phyloP scores from a whole-genome alignment of 2,113 vertebrate genomes.

The Melanotaenia duboulayi region DNA sequence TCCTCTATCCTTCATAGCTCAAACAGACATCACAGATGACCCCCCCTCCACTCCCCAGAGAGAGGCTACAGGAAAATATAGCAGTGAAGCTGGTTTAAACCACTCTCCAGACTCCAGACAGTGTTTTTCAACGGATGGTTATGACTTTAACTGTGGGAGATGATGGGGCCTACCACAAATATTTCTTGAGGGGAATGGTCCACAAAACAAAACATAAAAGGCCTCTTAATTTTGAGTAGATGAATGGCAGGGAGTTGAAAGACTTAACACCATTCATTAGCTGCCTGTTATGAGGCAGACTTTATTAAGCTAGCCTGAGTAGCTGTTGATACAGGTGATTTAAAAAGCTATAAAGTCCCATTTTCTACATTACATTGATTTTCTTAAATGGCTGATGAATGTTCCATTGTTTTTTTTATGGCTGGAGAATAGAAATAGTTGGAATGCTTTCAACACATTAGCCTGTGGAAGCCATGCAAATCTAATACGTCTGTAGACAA shows the following conservation, averaged over 20 bases:
- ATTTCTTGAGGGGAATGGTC: slow-evolving; percentile 73
- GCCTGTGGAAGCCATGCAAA: not conserved
- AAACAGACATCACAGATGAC: slow-evolving; percentile 48
- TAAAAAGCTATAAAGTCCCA: slow-evolving; percentile 32
- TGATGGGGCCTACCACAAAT: slow-evolving; percentile 72
- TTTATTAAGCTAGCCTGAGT: slow-evolving; percentile 10
- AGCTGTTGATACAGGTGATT: slow-evolving; percentile 38
- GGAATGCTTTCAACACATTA: not conserved
- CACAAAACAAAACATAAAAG: slow-evolving; percentile 78
- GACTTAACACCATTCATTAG: slow-evolving; percentile 58
- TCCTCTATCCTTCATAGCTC: slow-evolving; percentile 46
- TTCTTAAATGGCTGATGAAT: slow-evolving; percentile 18
- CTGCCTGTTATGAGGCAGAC: slow-evolving; percentile 37
- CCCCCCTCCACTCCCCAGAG: slow-evolving; percentile 42
- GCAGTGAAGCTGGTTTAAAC: slow-evolving; percentile 75
- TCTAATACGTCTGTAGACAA: slow-evolving; percentile 8
- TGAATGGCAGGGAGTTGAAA: slow-evolving; percentile 65
- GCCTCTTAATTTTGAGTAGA: slow-evolving; percentile 62
- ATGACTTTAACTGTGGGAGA: slow-evolving; percentile 78
- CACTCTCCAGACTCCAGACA: slow-evolving; percentile 77
- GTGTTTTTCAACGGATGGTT: slow-evolving; percentile 77
- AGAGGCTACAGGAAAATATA: slow-evolving; percentile 63
- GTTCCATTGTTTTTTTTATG: not conserved
- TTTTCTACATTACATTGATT: slow-evolving; percentile 12
- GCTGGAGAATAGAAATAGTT: slow-evolving; percentile 13